phyloP scores from a whole-genome alignment of 2,113 vertebrate genomes.

The Vicugna pacos region DNA sequence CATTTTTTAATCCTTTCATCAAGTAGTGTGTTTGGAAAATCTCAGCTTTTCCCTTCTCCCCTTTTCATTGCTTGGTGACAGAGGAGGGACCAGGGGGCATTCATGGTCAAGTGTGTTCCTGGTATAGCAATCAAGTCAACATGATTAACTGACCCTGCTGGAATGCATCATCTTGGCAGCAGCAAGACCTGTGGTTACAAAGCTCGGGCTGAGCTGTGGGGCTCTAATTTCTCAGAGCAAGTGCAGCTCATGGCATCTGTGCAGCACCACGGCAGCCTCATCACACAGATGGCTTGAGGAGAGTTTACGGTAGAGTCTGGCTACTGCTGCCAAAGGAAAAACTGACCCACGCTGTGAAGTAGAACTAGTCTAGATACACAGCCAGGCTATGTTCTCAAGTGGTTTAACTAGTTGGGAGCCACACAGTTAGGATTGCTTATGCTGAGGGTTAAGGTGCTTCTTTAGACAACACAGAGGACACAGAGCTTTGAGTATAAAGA shows the following conservation, averaged over 20 bases:
- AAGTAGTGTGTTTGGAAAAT: slow-evolving; percentile 20
- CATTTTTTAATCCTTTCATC: not conserved
- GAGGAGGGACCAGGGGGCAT: not conserved
- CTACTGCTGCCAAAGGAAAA: slow-evolving; percentile 77
- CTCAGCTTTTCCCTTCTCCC: not conserved
- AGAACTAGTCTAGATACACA: not conserved
- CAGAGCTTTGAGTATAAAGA: not conserved
- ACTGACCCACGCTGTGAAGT: slow-evolving; percentile 40
- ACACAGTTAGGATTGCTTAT: not conserved
- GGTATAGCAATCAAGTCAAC: slow-evolving; percentile 76
- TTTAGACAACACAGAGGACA: not conserved
- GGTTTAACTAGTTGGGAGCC: not conserved
- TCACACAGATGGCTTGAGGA: slow-evolving; percentile 41
- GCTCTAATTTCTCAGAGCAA: slow-evolving; percentile 60
- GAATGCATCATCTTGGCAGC: slow-evolving; percentile 69
- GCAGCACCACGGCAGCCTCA: not conserved
- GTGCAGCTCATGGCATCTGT: slow-evolving; percentile 67
- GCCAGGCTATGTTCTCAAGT: slow-evolving; percentile 57
- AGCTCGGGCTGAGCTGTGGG: slow-evolving; percentile 13
- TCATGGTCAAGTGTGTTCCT: slow-evolving; percentile 62
- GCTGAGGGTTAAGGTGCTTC: no score
- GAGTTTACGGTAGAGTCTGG: not conserved
- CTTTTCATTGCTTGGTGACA: not conserved
- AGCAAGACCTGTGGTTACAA: slow-evolving; percentile 44
- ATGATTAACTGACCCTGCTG: slow-evolving; percentile 68